Evolutionary conservation across 2,797 vertebrate genomes (phyloP).

Genomic region (Astyanax mexicanus): DNA sequence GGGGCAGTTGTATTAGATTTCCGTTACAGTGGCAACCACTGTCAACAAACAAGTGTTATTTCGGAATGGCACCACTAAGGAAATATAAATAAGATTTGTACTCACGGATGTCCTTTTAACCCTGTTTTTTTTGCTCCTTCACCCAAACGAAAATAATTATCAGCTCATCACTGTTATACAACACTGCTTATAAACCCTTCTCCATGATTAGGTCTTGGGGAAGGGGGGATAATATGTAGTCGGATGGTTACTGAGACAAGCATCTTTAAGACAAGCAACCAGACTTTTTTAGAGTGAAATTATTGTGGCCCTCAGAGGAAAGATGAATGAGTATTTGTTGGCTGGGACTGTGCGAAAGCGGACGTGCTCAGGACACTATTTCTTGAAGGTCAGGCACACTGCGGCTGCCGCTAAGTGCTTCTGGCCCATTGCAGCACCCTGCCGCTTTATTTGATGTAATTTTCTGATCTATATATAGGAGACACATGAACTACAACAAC

Average conservation of each 20-base stretch:
- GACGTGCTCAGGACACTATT: background rate
- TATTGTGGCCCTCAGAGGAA: background rate
- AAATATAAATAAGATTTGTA: conserved; percentile 56
- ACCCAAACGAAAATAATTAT: conserved; percentile 14
- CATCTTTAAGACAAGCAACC: background rate
- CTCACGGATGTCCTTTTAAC: conserved; percentile 41
- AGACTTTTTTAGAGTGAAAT: background rate
- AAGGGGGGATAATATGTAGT: no score
- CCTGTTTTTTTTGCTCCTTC: conserved; percentile 10
- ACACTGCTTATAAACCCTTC: background rate
- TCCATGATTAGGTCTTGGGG: background rate
- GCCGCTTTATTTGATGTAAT: conserved; percentile 75
- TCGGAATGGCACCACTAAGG: conserved; percentile 46
- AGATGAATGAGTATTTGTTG: background rate
- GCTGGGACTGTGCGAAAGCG: conserved; percentile 16
- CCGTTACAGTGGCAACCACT: conserved; percentile 57
- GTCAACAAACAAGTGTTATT: conserved; percentile 65
- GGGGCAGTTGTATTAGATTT: conserved; percentile 54
- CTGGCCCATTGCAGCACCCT: conserved; percentile 66
- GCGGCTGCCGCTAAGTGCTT: conserved; percentile 61
- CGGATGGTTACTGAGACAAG: background rate
- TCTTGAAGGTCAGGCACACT: conserved; percentile 69
- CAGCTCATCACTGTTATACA: conserved; percentile 23
- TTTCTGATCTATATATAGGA: conserved; percentile 84
- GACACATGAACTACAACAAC: conserved; percentile 78